A percentile compares a stretch with the other conserved stretches of the same genome.
Evolutionary conservation across 2,113 vertebrate genomes (phyloP).

Genomic region (Trematomus loennbergii): DNA sequence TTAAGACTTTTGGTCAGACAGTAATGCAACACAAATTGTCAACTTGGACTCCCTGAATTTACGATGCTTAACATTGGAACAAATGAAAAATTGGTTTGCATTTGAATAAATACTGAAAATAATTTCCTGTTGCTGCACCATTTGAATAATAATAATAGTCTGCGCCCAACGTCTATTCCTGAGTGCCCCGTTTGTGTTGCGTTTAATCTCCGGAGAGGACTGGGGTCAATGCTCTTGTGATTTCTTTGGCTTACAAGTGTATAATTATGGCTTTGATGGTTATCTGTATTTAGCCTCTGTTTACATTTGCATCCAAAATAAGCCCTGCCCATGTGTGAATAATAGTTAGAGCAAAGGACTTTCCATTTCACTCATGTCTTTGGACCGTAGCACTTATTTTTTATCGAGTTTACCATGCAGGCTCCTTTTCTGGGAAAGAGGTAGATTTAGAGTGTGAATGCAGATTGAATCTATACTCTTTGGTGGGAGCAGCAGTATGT

Average conservation of each 20-base stretch:
- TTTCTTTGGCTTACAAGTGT: constrained; percentile 6
- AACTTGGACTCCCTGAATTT: background rate
- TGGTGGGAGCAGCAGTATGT: background rate
- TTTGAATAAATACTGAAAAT: background rate
- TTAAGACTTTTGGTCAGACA: background rate
- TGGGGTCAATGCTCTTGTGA: background rate
- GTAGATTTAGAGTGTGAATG: constrained; percentile 15
- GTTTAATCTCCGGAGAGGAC: background rate
- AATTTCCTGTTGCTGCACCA: background rate
- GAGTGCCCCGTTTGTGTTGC: background rate
- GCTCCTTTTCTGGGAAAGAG: constrained; percentile 26
- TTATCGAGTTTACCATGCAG: background rate
- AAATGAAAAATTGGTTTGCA: background rate
- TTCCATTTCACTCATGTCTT: background rate
- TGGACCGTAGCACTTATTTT: background rate
- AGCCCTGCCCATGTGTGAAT: background rate
- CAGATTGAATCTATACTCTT: constrained; percentile 49
- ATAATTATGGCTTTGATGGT: constrained; percentile 1
- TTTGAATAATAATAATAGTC: background rate
- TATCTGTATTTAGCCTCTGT: constrained; percentile 8
- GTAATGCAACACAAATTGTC: background rate
- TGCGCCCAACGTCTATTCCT: background rate
- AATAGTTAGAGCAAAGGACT: background rate
- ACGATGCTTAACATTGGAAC: background rate
- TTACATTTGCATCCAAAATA: background rate